Evolutionary conservation across 2,888 invertebrate genomes (phyloP).

Genomic region (Oscheius sp.): DNA sequence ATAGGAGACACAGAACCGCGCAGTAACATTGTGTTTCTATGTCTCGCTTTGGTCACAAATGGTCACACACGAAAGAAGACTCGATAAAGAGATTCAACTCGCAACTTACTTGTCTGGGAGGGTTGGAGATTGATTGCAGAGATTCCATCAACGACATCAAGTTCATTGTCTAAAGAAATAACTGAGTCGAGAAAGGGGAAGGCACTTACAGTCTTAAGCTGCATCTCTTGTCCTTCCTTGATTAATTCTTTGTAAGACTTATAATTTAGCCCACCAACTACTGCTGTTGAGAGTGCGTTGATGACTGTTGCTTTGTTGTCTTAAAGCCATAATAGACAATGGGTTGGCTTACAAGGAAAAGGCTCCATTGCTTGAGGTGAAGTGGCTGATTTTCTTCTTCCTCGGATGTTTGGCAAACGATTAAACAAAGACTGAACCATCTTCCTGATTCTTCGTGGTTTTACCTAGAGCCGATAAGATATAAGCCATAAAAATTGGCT

Average conservation of each 20-base stretch:
- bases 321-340: neutral
- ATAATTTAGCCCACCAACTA: slow-evolving; percentile 4
- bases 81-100: no score
- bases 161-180: slow-evolving; percentile 1
- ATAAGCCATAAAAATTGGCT: neutral
- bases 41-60: no score
- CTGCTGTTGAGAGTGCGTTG: neutral
- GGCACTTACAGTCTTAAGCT: slow-evolving; percentile 7
- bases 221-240: slow-evolving; percentile 12
- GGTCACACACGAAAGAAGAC: no score
- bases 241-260: neutral
- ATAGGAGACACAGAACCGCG: no score
- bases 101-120: neutral
- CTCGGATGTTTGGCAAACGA: neutral
- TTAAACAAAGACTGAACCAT: neutral
- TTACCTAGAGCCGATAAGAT: neutral
- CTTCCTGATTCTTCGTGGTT: neutral
- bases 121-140: neutral
- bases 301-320: neutral
- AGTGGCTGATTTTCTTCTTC: no score
- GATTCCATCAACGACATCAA: slow-evolving; percentile 14
- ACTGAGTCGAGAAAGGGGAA: neutral
- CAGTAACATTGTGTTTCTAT: neutral
- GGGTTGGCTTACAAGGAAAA: neutral
- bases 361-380: no score